phyloP scores from a whole-genome alignment of 2,113 vertebrate species.

The Mormoops blainvillei region DNA sequence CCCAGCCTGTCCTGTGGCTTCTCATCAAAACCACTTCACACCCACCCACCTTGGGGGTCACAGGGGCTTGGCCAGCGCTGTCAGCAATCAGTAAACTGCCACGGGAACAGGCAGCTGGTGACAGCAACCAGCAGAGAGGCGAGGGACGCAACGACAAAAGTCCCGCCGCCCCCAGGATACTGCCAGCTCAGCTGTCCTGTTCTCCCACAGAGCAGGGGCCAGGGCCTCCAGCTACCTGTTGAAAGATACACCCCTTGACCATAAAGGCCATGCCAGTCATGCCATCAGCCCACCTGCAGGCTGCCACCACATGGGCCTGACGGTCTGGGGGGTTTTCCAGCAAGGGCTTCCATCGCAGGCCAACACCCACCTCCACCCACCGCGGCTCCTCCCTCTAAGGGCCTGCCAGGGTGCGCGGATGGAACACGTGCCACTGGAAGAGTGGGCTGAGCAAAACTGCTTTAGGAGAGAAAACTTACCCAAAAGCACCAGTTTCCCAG shows the following conservation, averaged over 20 bases:
- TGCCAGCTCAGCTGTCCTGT: neutral
- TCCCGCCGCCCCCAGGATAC: fast-evolving
- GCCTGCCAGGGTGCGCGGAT: neutral
- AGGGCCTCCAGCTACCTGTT: neutral
- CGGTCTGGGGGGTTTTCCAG: neutral
- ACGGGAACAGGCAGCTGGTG: neutral
- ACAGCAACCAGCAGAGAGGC: neutral
- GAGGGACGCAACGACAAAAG: fast-evolving
- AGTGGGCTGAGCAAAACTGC: neutral
- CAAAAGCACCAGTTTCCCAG: neutral
- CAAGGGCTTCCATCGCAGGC: neutral
- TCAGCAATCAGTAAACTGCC: neutral
- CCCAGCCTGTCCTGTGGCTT: neutral
- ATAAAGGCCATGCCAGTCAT: neutral
- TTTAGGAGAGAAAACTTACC: neutral
- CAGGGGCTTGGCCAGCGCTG: neutral
- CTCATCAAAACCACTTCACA: neutral
- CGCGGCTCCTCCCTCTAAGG: neutral
- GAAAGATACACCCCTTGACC: neutral
- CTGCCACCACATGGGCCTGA: fast-evolving
- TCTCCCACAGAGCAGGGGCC: neutral
- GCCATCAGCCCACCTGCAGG: fast-evolving
- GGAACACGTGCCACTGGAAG: neutral
- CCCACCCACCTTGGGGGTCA: neutral
- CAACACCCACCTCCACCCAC: neutral